These are phyloP conservation scores for Caenorhabditis parvicauda DNA, from an alignment of 2,888 invertebrate species.

Conservation along the genomic window DNA sequence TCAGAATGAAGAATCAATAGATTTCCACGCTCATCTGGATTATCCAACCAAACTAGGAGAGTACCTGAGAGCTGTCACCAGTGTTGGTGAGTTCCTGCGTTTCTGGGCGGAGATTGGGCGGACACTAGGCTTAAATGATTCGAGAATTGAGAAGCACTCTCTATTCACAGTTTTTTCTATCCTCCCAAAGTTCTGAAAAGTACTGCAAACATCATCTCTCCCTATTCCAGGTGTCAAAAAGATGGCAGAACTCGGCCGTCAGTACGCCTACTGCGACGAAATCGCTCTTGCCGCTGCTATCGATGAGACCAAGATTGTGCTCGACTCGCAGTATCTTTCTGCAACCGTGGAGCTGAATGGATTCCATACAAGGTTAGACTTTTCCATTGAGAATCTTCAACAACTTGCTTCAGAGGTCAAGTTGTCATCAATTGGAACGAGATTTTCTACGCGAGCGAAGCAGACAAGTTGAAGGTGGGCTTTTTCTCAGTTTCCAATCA, in stretches of 20 bases:
- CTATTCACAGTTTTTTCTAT: not conserved
- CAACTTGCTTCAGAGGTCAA: constrained; percentile 43
- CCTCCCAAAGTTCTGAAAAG: not conserved
- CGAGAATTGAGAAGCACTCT: no score
- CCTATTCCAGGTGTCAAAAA: constrained; percentile 18
- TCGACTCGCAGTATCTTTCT: constrained; percentile 8
- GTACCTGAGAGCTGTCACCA: constrained; percentile 29
- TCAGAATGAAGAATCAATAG: constrained; percentile 33
- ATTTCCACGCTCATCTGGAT: constrained; percentile 43
- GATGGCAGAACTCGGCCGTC: constrained; percentile 26
- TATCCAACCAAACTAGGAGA: constrained; percentile 32
- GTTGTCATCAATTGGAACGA: constrained; percentile 55
- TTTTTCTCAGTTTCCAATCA: no score
- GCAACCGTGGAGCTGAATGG: constrained; percentile 25
- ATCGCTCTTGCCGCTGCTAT: constrained; percentile 62
- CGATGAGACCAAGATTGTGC: constrained; percentile 26
- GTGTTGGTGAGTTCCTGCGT: constrained; percentile 18
- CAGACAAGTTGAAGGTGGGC: constrained; percentile 18
- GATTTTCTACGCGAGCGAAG: constrained; percentile 30
- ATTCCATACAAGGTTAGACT: constrained; percentile 12
- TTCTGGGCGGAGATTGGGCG: no score
- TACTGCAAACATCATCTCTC: no score
- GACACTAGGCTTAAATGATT: not conserved
- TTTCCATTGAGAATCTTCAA: not conserved
- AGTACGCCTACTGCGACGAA: constrained; percentile 59